Evolutionary conservation across 1,140 invertebrate genomes (phyloP).

Genomic region (Neotoxoptera formosana): DNA sequence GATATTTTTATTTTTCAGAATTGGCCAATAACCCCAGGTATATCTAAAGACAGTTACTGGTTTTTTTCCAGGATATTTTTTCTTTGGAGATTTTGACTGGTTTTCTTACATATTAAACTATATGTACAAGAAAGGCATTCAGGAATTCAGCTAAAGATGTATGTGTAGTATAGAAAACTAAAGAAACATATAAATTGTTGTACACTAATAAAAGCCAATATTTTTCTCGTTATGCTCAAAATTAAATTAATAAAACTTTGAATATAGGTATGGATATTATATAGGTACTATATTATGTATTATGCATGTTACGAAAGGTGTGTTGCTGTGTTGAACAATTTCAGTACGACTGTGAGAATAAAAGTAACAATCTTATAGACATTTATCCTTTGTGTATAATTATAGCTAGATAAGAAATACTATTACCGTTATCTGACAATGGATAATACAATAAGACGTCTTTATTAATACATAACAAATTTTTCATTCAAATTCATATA

Average conservation of each 20-base stretch:
- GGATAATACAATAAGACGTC: background rate
- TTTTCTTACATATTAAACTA: background rate
- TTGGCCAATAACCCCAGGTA: background rate
- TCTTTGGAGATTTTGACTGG: too few relatives aligned
- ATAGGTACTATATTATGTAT: background rate
- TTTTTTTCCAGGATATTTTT: background rate
- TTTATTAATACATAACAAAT: conserved; percentile 27
- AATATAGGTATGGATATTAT: background rate
- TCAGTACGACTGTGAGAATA: background rate
- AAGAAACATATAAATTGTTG: background rate
- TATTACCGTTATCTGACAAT: background rate
- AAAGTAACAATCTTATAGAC: background rate
- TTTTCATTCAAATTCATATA: background rate
- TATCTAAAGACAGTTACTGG: background rate
- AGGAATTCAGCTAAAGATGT: background rate
- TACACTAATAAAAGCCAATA: background rate
- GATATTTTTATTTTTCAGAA: background rate
- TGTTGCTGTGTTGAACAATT: background rate
- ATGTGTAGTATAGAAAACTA: background rate
- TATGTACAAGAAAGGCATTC: background rate
- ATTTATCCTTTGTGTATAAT: conserved; percentile 26
- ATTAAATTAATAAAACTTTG: background rate
- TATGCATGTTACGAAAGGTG: background rate
- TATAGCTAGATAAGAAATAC: background rate
- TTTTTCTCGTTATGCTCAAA: background rate